A percentile compares a stretch with the other conserved stretches of the same genome.
phyloP scores from a whole-genome alignment of 1,140 invertebrate genomes.

The Drosophila kanapiae region DNA sequence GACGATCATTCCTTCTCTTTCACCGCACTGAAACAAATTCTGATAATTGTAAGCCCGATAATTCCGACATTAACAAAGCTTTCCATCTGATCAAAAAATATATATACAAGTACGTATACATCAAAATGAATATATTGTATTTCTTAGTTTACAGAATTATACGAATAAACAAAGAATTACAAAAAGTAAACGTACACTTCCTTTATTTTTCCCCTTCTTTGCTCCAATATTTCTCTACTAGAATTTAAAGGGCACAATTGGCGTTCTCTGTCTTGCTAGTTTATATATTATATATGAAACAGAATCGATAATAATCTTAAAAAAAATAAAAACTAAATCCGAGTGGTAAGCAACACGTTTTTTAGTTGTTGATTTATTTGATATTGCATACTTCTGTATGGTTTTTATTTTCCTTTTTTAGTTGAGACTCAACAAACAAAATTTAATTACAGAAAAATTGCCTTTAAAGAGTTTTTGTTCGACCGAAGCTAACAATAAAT shows the following conservation, averaged over 20 bases:
- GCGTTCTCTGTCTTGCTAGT: no score
- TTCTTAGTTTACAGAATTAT: no score
- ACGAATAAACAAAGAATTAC: no score
- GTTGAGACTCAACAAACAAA: slow-evolving; percentile 32
- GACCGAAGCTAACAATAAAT: slow-evolving; percentile 40
- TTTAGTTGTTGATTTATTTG: slow-evolving; percentile 24
- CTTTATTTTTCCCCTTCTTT: no score
- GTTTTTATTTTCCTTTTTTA: neutral
- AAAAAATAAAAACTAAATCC: no score
- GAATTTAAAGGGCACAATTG: no score
- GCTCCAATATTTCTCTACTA: no score
- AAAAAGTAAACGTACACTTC: no score
- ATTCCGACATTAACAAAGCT: neutral
- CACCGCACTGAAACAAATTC: slow-evolving; percentile 9
- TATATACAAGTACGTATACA: neutral
- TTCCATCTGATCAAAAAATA: neutral
- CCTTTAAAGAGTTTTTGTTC: slow-evolving; percentile 36
- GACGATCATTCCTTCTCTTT: slow-evolving; percentile 24
- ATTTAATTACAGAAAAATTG: slow-evolving; percentile 34
- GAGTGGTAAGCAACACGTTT: slow-evolving; percentile 2
- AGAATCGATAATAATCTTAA: no score
- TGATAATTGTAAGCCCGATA: neutral
- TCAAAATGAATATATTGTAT: no score
- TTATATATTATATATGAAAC: no score
- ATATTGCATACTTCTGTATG: slow-evolving; percentile 6